Evolutionary conservation across 2,888 invertebrate genomes (phyloP).

Genomic region (Drosophila siamana): DNA sequence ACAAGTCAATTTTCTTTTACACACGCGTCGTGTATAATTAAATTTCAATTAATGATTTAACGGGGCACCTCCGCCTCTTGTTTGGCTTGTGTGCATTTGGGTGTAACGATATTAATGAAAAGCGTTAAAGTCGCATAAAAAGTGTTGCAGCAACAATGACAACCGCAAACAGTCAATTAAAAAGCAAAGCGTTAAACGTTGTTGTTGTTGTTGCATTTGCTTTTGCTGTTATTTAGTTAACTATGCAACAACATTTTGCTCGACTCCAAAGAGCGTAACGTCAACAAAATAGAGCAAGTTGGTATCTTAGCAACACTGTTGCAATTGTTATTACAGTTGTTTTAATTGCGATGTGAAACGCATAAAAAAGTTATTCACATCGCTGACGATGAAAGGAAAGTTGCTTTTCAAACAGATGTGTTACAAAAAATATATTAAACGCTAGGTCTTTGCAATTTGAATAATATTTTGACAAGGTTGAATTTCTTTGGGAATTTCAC

Average conservation of each 20-base stretch:
- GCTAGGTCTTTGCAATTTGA: neutral
- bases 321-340: constrained; percentile 4
- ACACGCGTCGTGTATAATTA: constrained; percentile 63
- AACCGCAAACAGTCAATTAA: constrained; percentile 67
- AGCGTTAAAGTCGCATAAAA: constrained; percentile 64
- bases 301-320: constrained; percentile 22
- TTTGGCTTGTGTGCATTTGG: constrained; percentile 25
- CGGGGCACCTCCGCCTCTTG: constrained; percentile 33
- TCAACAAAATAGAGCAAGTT: constrained; percentile 41
- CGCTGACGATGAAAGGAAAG: constrained; percentile 54
- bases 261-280: constrained; percentile 35
- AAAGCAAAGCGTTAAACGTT: constrained; percentile 40
- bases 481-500: neutral
- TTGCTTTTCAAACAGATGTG: neutral
- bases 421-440: constrained; percentile 1
- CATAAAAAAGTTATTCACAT: constrained; percentile 38
- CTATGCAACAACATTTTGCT: constrained; percentile 29
- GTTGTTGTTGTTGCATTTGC: constrained; percentile 33
- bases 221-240: constrained; percentile 31
- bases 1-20: constrained; percentile 44
- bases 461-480: too few relatives aligned
- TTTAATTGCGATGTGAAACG: constrained; percentile 44
- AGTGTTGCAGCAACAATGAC: constrained; percentile 34
- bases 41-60: constrained; percentile 74
- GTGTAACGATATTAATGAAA: constrained; percentile 72